Conservation (phyloP, 1,140 invertebrate genomes). For the Pseudoatta argentina region DNA sequence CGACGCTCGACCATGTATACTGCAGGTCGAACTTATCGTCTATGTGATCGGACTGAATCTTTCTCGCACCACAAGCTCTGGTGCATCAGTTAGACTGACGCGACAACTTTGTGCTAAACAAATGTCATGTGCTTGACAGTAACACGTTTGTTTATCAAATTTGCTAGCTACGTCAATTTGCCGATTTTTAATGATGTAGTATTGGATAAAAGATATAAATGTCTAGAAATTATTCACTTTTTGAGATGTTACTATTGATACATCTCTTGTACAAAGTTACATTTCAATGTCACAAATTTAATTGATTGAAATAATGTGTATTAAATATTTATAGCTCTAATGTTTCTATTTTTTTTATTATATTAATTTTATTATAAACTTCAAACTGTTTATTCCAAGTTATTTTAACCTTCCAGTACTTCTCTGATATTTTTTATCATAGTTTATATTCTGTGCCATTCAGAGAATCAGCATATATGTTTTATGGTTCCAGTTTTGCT, state of each 20-base stretch:
- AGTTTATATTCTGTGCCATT: too few relatives aligned
- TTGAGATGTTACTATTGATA: background rate
- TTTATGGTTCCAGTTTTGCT: too few relatives aligned
- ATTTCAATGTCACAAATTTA: constrained; percentile 6
- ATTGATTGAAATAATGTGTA: constrained; percentile 14
- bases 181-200: background rate
- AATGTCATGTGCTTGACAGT: constrained; percentile 26
- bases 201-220: background rate
- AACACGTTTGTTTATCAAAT: constrained; percentile 2
- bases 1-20: background rate
- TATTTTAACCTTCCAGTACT: background rate
- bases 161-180: background rate
- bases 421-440: too few relatives aligned
- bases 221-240: background rate
- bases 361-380: background rate
- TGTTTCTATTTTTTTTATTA: background rate
- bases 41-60: background rate
- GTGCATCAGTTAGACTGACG: background rate
- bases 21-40: background rate
- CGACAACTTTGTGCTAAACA: background rate
- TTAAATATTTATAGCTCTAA: constrained; percentile 1
- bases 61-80: background rate
- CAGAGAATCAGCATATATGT: too few relatives aligned
- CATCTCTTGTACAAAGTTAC: background rate
- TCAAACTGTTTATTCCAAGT: background rate